Base-by-base conservation (phyloP, 2,113 vertebrate species). In the Epinephelus cyanopodus region DNA sequence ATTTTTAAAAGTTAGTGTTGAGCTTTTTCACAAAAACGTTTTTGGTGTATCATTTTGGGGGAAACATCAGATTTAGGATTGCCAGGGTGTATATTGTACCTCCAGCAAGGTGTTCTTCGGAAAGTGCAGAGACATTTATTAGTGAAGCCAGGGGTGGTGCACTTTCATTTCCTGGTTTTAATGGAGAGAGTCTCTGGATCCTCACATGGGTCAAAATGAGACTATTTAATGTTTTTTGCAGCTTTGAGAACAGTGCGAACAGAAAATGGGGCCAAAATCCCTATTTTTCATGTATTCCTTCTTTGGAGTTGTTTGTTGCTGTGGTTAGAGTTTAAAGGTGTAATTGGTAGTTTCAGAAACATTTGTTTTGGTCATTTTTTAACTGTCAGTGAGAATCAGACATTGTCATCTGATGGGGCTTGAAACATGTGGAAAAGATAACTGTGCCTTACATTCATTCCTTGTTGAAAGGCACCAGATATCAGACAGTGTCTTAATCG, bases 161-260 rank as follows among this genome's bases (percentile, higher is more conserved):
- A 74, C 77, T 92, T 93, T 95, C 87, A 95, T 93, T 93, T 94
- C 91, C 91, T 93, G 87, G 75, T 87, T 92, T 89, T 90, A 92
- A 92, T 91, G 90, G 91, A 95, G 90, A 89, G 88, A 94, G 94
- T 94, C 94, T 96, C 93, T 90, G 19, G 74, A 95, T 95, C 91
- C 91, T 72, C 61, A 70, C 80, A 92, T 86, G 91, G 94, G 92
- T 87, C 92, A 95, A 86, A 95, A 95, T 95, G 90, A 94, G 94
- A 94, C 95, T 94, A 93, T 94, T 94, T 88, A 33, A 90, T 95
- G 90, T 95, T 93, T 94, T 95, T 53, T 91, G 89, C 90, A 93
- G 88, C 90, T 74, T 93, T 91, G 87, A 90, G 91, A 94, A 94
- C 91, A 89, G 77, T 29, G 0, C 15, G 27, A 70, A 69, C 8